Conservation (phyloP, 2,797 vertebrate species). For the Vultur gryphus region DNA sequence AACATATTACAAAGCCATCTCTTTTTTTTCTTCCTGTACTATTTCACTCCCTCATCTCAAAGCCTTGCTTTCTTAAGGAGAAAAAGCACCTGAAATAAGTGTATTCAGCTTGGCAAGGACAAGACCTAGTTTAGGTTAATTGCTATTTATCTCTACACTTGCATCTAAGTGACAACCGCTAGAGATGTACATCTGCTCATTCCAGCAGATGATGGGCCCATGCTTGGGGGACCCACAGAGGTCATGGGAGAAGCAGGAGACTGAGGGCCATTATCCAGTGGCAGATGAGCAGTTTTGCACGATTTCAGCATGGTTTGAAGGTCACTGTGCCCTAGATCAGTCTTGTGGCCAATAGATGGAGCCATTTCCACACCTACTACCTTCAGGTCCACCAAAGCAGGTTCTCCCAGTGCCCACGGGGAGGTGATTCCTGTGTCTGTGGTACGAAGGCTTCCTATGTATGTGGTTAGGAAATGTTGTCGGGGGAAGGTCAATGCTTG, state of each 20-base stretch:
- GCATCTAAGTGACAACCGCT: not conserved
- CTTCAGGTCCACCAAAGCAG: not conserved
- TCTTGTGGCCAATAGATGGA: conserved; percentile 7
- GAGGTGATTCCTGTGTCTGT: not conserved
- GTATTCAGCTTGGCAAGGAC: fast-evolving
- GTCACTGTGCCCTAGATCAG: fast-evolving
- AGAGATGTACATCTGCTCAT: not conserved
- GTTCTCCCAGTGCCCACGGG: not conserved
- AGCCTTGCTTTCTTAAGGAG: not conserved
- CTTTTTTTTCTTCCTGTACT: not conserved
- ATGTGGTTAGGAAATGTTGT: not conserved
- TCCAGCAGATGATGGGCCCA: not conserved
- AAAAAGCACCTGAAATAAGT: not conserved
- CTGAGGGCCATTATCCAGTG: fast-evolving
- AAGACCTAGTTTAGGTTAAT: not conserved
- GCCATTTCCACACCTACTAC: not conserved
- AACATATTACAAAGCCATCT: fast-evolving
- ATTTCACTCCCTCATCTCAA: not conserved
- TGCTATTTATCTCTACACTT: not conserved
- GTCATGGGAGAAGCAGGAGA: fast-evolving
- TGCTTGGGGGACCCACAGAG: not conserved
- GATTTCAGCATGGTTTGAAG: not conserved
- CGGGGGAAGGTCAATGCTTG: not conserved
- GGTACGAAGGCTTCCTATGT: not conserved
- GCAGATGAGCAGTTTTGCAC: fast-evolving